Evolutionary conservation across 2,888 invertebrate species (phyloP).

Genomic region (Hofmannophila pseudospretella): DNA sequence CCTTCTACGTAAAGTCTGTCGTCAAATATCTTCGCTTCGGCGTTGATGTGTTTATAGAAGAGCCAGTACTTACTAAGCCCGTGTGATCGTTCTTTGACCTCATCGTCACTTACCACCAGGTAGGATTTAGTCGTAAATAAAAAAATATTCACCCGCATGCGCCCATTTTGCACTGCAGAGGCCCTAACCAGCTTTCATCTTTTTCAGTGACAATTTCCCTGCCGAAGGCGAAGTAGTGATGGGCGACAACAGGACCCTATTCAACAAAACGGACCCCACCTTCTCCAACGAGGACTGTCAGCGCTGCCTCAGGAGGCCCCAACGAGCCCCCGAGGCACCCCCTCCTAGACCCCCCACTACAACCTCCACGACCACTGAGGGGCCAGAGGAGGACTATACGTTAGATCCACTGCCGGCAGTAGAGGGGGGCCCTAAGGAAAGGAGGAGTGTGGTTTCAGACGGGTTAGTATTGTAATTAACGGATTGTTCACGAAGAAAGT

Average conservation of each 20-base stretch:
- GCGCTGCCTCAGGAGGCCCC: conserved; percentile 34
- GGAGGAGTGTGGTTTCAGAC: conserved; percentile 19
- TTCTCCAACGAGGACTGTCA: conserved; percentile 30
- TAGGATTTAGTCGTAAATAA: too few species aligned
- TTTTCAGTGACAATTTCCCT: conserved; percentile 72
- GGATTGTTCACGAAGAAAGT: too few species aligned
- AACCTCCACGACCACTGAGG: conserved; percentile 20
- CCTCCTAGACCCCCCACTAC: conserved; percentile 17
- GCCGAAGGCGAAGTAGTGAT: conserved; percentile 83
- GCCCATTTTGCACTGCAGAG: too few species aligned
- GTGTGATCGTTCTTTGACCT: too few species aligned
- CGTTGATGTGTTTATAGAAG: too few species aligned
- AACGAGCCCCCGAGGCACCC: conserved; percentile 15
- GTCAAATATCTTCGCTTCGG: too few species aligned
- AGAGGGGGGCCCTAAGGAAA: conserved; percentile 14
- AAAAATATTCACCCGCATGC: too few species aligned
- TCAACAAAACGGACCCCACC: conserved; percentile 27
- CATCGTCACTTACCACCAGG: too few species aligned
- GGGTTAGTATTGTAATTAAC: background rate
- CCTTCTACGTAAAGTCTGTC: too few species aligned
- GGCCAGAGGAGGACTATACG: conserved; percentile 14
- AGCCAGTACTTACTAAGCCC: too few species aligned
- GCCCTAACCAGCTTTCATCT: too few species aligned
- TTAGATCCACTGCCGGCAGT: conserved; percentile 6
- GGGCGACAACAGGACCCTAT: conserved; percentile 79